Evolutionary conservation across 2,113 vertebrate species (phyloP).

Genomic region (Bos indicus): DNA sequence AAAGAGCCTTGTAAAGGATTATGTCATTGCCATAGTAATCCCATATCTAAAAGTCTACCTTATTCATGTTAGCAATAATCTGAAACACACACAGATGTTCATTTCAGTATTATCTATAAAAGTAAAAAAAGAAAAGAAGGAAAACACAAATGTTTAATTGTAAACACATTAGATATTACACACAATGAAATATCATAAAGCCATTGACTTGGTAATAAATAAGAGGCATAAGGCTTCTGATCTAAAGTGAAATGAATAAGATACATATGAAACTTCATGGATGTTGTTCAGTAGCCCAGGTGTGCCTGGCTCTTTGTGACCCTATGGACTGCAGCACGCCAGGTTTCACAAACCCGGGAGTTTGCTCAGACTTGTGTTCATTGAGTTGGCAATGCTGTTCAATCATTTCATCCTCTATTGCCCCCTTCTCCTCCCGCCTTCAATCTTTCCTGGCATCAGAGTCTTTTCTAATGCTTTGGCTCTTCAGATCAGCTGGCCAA

Average conservation of each 20-base stretch:
- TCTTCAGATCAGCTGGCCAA: not conserved
- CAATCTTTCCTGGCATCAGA: not conserved
- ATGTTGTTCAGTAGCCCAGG: not conserved
- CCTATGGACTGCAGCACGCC: not conserved
- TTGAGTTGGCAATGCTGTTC: not conserved
- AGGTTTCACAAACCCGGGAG: accelerated
- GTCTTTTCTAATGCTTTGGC: not conserved
- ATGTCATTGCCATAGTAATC: not conserved
- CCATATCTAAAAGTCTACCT: not conserved
- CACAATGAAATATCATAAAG: not conserved
- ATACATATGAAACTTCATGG: not conserved
- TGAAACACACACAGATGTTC: not conserved
- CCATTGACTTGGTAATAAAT: not conserved
- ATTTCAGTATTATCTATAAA: not conserved
- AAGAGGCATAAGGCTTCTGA: not conserved
- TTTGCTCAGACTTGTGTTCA: not conserved
- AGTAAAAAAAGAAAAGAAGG: not conserved
- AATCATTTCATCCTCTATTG: not conserved
- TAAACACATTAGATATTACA: not conserved
- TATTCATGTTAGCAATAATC: not conserved
- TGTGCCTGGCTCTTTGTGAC: not conserved
- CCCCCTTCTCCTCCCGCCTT: not conserved
- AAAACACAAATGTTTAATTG: not conserved
- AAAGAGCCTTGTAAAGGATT: not conserved
- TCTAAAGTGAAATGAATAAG: not conserved